These are phyloP conservation scores for Metallyticus violacea DNA, from an alignment of 2,888 invertebrate genomes.

Conservation along the genomic window DNA sequence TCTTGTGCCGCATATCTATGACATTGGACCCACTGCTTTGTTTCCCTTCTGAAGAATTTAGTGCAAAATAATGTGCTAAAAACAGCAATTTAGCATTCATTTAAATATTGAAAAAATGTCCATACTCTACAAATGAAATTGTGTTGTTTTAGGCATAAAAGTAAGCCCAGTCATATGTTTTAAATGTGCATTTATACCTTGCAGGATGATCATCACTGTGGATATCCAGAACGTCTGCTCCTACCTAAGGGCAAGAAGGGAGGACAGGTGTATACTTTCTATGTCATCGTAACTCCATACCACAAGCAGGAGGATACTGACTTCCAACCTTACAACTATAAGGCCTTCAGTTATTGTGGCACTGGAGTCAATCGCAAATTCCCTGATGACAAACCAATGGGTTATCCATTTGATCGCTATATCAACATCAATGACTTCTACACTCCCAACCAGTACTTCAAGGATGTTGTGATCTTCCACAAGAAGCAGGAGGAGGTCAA, in stretches of 20 bases:
- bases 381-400: conserved; percentile 54
- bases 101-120: no score
- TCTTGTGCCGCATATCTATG: no score
- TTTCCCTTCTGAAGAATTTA: no score
- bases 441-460: conserved; percentile 59
- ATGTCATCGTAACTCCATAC: conserved; percentile 54
- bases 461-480: conserved; percentile 61
- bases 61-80: no score
- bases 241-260: conserved; percentile 67
- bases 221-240: conserved; percentile 68
- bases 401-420: conserved; percentile 60
- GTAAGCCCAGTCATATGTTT: not conserved
- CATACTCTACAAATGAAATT: no score
- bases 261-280: conserved; percentile 64
- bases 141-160: no score
- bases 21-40: no score
- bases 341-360: conserved; percentile 49
- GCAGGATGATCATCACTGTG: conserved; percentile 53
- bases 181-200: not conserved
- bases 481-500: conserved; percentile 39
- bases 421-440: conserved; percentile 42
- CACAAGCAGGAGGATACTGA: conserved; percentile 27
- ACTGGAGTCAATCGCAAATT: conserved; percentile 44
- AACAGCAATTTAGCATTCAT: no score
- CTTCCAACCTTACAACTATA: conserved; percentile 22